These are phyloP conservation scores for Psophia crepitans DNA, from an alignment of 2,113 vertebrate species.

Conservation along the genomic window DNA sequence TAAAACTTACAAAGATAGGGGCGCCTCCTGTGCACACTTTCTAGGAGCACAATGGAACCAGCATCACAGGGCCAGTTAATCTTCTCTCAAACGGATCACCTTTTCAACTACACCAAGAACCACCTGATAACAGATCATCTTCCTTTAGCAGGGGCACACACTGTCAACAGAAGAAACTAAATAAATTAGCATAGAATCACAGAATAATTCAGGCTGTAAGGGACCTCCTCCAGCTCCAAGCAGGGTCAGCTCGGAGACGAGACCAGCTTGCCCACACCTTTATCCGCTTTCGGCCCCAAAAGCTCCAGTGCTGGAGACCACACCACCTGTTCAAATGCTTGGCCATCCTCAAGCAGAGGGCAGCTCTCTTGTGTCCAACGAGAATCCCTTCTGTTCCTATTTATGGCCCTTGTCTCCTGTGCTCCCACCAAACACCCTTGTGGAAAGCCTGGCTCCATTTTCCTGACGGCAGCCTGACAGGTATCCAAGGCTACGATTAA, in stretches of 20 bases:
- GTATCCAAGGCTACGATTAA: background rate
- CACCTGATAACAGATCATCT: background rate
- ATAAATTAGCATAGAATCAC: background rate
- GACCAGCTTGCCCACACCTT: background rate
- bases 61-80: background rate
- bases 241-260: background rate
- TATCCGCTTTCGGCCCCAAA: background rate
- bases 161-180: background rate
- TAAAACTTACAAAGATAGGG: background rate
- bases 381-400: background rate
- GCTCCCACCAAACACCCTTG: background rate
- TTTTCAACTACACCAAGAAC: background rate
- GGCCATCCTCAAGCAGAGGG: fast-evolving
- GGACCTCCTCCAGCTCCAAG: background rate
- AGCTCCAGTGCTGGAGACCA: background rate
- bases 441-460: background rate
- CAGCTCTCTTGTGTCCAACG: fast-evolving
- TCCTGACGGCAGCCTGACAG: background rate
- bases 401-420: background rate
- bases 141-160: background rate
- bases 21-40: background rate
- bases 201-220: background rate
- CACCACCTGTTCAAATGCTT: background rate
- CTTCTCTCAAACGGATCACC: background rate
- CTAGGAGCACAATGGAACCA: background rate